A percentile compares a stretch with the other conserved stretches of the same genome.
Conservation (phyloP, 2,113 vertebrate species). For the Recurvirostra avosetta region DNA sequence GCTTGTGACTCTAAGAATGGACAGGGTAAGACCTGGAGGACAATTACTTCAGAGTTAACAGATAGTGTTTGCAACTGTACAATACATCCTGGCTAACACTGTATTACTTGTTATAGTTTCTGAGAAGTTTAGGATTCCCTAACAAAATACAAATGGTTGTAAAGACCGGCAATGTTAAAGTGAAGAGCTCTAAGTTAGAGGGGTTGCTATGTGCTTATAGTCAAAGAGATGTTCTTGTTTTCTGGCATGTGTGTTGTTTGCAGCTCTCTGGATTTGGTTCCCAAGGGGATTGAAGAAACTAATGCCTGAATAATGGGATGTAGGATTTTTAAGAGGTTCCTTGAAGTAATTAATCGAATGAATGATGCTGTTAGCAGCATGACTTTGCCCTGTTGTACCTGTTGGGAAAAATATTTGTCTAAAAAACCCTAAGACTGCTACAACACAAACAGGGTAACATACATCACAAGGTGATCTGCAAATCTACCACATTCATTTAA, state of each 20-base stretch:
- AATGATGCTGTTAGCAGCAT: background rate
- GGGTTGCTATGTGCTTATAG: background rate
- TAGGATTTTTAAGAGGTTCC: background rate
- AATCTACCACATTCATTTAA: background rate
- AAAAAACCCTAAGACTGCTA: background rate
- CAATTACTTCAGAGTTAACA: background rate
- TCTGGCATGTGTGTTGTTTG: rapidly evolving
- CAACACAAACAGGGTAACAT: background rate
- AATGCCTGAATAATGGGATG: background rate
- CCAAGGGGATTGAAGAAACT: background rate
- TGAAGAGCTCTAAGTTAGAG: background rate
- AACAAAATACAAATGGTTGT: background rate
- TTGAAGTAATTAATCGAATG: background rate
- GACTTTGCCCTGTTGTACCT: background rate
- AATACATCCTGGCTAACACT: background rate
- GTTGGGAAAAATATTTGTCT: background rate
- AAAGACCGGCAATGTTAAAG: background rate
- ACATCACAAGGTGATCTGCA: background rate
- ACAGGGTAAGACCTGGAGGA: background rate
- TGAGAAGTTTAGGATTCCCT: background rate
- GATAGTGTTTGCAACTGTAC: background rate
- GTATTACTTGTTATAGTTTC: background rate
- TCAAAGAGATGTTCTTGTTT: background rate
- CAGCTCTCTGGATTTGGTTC: background rate
- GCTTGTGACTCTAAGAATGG: background rate